A percentile compares a stretch with the other conserved stretches of the same genome.
phyloP scores from a whole-genome alignment of 2,888 invertebrate genomes.

The Drosophila peninsularis region DNA sequence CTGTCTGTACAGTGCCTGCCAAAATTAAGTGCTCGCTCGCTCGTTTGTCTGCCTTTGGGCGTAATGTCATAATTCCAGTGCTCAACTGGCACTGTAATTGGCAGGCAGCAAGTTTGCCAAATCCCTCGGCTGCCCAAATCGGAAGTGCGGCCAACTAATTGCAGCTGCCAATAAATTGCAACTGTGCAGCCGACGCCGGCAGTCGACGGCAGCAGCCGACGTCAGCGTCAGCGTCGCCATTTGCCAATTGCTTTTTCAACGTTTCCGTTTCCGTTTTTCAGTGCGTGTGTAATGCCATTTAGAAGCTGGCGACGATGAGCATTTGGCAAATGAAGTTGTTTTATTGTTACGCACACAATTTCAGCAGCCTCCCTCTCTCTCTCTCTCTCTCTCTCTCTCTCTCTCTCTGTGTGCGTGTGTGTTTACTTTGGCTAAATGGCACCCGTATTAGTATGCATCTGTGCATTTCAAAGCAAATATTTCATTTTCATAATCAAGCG shows the following conservation, averaged over 20 bases:
- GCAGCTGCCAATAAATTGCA: constrained; percentile 62
- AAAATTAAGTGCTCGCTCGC: neutral
- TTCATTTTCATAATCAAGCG: constrained; percentile 65
- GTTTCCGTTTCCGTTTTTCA: constrained; percentile 67
- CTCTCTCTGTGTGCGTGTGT: constrained; percentile 10
- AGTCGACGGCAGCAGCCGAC: neutral
- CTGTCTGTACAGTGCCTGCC: neutral
- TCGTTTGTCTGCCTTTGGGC: neutral
- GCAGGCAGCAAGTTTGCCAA: constrained; percentile 43
- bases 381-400: neutral
- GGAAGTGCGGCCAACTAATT: constrained; percentile 61
- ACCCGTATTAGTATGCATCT: constrained; percentile 5
- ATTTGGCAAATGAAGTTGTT: constrained; percentile 43
- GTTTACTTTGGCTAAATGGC: constrained; percentile 12
- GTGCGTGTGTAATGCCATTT: constrained; percentile 49
- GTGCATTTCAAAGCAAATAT: constrained; percentile 59
- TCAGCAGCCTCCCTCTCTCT: constrained; percentile 11
- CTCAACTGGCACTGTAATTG: constrained; percentile 42
- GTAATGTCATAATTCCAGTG: constrained; percentile 41
- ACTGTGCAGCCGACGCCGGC: constrained; percentile 36
- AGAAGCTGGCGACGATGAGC: constrained; percentile 42
- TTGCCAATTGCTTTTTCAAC: constrained; percentile 74
- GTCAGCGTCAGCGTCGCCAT: constrained; percentile 41
- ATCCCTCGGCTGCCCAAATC: constrained; percentile 28
- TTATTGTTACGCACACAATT: constrained; percentile 44